Base-by-base conservation (phyloP, 2,797 vertebrate genomes). In the Pseudochirops corinnae region DNA sequence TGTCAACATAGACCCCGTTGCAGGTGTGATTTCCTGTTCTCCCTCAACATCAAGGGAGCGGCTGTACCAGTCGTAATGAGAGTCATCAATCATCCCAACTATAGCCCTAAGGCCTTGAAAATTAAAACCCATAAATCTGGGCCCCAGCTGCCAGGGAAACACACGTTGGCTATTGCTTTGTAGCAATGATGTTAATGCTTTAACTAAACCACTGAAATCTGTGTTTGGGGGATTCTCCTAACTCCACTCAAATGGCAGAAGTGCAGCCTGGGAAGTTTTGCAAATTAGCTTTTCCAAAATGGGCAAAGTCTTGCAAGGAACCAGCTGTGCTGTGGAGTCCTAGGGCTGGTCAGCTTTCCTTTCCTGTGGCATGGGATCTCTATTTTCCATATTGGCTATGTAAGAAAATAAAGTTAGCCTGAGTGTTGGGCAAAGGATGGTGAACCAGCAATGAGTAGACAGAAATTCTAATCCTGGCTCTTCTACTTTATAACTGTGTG, bases 361-460 rank as follows among this genome's bases (percentile, higher is more conserved):
- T 74, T 24, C 52, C 21, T 0, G 0, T 62, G 55, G 57, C 56
- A 33, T 60, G 26, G 28, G 55, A 62, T 58, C 56, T 67, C 6
- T 16, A 55, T 21, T 57, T 3, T 2, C 31, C 28, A 18, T 4
- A 31, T 52, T 39, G 5, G 0, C 56, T 62, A 33, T 11, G 0
- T 1, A 18, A 29, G n/a, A 95, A 39, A 28, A 50, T 4, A 62
- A 55, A 87, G 90, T 55, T 52, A 13, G 4, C 1, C 0, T 62
- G 24, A 2, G 13, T 87, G 2, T 46, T 87, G 21, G 39, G 39
- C 39, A 82, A 26, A 50, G 10, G 24, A 3, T 50, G 74, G n/a
- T 24, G n/a, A 46, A 74, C 62, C 33, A 18, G 16, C 39, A 74
- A 18, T 26, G 21, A 12, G 50, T 3, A 87, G 39, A 46, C 18